Percentiles rank a stretch among this genome's conserved stretches.
phyloP scores from a whole-genome alignment of 2,113 vertebrate genomes.

The Microtus ochrogaster region DNA sequence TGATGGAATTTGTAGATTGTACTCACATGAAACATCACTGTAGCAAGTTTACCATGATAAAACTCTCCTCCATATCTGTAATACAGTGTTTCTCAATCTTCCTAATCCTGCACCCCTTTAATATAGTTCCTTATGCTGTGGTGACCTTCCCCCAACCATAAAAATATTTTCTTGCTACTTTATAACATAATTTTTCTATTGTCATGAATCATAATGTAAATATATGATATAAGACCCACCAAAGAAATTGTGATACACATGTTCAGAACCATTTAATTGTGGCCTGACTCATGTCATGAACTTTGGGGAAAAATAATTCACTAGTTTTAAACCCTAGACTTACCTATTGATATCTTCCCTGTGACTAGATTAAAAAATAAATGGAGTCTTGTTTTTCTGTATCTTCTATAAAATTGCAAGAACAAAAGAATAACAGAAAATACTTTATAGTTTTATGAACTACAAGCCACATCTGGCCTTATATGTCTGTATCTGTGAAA shows the following conservation, averaged over 20 bases:
- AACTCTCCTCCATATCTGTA: background rate
- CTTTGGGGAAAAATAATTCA: background rate
- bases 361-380: background rate
- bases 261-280: background rate
- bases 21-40: constrained; percentile 1
- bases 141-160: background rate
- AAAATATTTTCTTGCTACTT: background rate
- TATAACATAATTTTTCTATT: background rate
- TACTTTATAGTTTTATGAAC: constrained; percentile 34
- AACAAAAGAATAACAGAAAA: constrained; percentile 20
- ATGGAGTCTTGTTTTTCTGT: background rate
- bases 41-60: constrained; percentile 14
- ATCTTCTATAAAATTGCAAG: constrained; percentile 28
- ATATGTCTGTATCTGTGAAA: background rate
- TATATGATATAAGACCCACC: background rate
- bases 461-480: background rate
- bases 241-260: background rate
- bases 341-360: background rate
- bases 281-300: background rate
- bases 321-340: constrained; percentile 20
- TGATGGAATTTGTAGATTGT: background rate
- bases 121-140: background rate
- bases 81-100: background rate
- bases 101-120: background rate
- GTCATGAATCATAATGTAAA: background rate